Evolutionary conservation across 2,113 vertebrate species (phyloP).

Genomic region (Nibea albiflora): DNA sequence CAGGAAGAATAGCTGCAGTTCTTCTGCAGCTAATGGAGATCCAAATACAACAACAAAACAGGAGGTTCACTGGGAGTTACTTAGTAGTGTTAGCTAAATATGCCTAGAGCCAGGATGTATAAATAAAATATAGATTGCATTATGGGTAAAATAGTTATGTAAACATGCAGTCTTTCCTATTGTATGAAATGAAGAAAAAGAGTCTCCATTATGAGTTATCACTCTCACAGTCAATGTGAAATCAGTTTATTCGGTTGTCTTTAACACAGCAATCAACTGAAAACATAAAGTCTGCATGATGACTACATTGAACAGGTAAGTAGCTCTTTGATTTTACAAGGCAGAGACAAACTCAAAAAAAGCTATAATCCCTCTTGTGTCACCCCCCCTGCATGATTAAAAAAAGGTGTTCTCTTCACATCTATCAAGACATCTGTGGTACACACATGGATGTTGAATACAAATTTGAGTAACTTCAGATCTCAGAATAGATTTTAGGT

Average conservation of each 20-base stretch:
- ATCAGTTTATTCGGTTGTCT: neutral
- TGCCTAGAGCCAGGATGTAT: neutral
- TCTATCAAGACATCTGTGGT: slow-evolving; percentile 4
- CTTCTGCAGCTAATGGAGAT: no score
- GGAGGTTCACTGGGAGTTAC: neutral
- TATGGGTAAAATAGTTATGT: neutral
- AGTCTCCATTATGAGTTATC: neutral
- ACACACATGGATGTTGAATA: slow-evolving; percentile 4
- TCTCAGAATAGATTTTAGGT: neutral
- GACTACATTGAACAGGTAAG: neutral
- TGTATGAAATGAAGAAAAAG: neutral
- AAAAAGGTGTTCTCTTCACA: neutral
- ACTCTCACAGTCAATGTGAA: neutral
- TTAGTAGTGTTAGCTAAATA: neutral
- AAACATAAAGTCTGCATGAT: neutral
- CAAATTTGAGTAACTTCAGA: slow-evolving; percentile 17
- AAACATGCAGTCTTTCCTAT: neutral
- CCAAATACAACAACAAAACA: no score
- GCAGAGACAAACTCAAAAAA: neutral
- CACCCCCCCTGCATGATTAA: neutral
- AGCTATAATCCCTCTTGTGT: neutral
- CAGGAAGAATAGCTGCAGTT: no score
- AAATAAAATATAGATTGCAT: neutral
- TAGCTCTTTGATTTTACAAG: neutral
- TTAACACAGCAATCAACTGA: neutral